Percentiles rank a stretch among this genome's conserved stretches.
These are phyloP conservation scores for Synergus japonicus DNA, from an alignment of 2,888 invertebrate species.

Conservation along the genomic window DNA sequence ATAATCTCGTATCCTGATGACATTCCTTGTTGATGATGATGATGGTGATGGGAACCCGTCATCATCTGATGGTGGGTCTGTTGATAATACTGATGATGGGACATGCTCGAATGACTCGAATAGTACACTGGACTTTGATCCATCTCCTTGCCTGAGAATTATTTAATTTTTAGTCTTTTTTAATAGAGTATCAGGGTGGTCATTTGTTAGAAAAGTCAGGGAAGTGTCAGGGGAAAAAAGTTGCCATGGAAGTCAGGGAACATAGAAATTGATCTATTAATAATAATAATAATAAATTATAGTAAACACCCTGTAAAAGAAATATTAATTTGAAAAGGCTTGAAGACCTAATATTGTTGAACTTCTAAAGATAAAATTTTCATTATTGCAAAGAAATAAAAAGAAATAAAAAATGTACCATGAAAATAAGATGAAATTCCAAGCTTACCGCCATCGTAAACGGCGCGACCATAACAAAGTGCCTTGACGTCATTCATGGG, in stretches of 20 bases:
- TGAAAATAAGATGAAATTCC: background rate
- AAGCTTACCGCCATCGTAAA: conserved; percentile 69
- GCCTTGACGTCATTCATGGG: conserved; percentile 74
- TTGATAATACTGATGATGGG: conserved; percentile 74
- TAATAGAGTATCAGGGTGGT: too few species aligned
- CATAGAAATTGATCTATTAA: too few species aligned
- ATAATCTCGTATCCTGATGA: conserved; percentile 70
- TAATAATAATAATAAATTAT: too few species aligned
- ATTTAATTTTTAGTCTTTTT: conserved; percentile 21
- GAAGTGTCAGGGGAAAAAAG: too few species aligned
- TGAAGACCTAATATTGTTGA: too few species aligned
- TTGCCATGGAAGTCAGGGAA: too few species aligned
- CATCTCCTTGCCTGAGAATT: conserved; percentile 69
- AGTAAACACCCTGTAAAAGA: too few species aligned
- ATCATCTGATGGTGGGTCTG: conserved; percentile 73
- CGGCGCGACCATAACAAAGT: conserved; percentile 69
- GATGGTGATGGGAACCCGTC: conserved; percentile 66
- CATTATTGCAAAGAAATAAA: background rate
- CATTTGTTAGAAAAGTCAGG: too few species aligned
- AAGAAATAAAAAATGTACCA: conserved; percentile 14
- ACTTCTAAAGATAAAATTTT: too few species aligned
- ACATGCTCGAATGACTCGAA: conserved; percentile 71
- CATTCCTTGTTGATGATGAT: conserved; percentile 67
- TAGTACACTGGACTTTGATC: conserved; percentile 73
- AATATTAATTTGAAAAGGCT: too few species aligned